phyloP scores from a whole-genome alignment of 2,797 vertebrate species.

The Choloepus didactylus region DNA sequence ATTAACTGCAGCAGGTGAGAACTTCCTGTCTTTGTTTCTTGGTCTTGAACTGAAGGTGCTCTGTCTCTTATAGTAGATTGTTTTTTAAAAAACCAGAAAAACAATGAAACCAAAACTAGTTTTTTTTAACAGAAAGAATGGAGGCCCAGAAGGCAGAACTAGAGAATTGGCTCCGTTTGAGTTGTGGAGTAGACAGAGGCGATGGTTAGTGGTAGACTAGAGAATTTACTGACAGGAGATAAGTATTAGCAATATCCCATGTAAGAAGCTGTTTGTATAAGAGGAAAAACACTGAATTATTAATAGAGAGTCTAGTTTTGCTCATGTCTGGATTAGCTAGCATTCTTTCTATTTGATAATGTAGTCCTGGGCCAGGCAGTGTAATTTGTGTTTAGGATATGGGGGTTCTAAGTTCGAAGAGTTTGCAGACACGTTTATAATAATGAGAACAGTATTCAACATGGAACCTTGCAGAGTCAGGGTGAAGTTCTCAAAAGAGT shows the following conservation, averaged over 20 bases:
- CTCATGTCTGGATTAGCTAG: not conserved
- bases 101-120: not conserved
- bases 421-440: conserved; percentile 30
- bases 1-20: conserved; percentile 40
- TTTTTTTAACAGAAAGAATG: not conserved
- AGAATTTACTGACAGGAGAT: conserved; percentile 22
- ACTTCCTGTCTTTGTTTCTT: conserved; percentile 23
- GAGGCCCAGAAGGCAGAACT: not conserved
- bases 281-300: not conserved
- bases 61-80: not conserved
- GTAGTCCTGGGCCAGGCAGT: not conserved
- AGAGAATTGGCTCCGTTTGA: conserved; percentile 7
- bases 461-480: conserved; percentile 17
- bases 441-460: conserved; percentile 31
- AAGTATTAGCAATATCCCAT: not conserved
- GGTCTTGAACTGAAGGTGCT: conserved; percentile 36
- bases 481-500: not conserved
- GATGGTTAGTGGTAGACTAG: not conserved
- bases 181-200: not conserved
- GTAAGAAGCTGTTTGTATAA: not conserved
- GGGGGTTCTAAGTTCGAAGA: not conserved
- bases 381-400: conserved; percentile 14
- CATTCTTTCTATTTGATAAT: not conserved
- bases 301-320: not conserved
- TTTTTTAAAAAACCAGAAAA: not conserved